These are phyloP conservation scores for Drosophila prolongata DNA, from an alignment of 2,888 invertebrate species.

Conservation along the genomic window DNA sequence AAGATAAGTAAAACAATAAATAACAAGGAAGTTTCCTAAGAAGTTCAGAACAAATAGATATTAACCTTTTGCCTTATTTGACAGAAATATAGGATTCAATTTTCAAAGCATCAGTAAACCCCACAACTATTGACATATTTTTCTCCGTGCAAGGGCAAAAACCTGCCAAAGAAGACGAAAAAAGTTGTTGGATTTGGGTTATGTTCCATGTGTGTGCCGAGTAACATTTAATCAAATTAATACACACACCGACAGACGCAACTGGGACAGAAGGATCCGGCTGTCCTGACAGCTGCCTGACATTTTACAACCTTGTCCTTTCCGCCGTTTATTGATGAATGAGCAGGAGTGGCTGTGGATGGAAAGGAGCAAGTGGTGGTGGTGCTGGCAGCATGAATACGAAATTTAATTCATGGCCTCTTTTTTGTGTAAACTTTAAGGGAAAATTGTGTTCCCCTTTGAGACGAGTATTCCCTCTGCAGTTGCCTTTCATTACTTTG, in stretches of 20 bases:
- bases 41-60: too few relatives aligned
- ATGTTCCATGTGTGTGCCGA: constrained; percentile 51
- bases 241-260: constrained; percentile 36
- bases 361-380: constrained; percentile 5
- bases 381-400: constrained; percentile 35
- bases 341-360: constrained; percentile 31
- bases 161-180: constrained; percentile 12
- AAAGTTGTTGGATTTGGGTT: constrained; percentile 40
- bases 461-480: constrained; percentile 13
- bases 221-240: constrained; percentile 78
- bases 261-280: constrained; percentile 33
- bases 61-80: too few relatives aligned
- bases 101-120: neutral
- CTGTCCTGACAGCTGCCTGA: constrained; percentile 51
- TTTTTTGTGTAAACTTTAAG: constrained; percentile 27
- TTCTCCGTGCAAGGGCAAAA: constrained; percentile 5
- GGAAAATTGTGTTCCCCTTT: constrained; percentile 6
- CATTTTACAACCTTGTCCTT: constrained; percentile 55
- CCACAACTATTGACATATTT: neutral
- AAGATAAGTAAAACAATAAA: too few relatives aligned
- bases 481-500: constrained; percentile 41
- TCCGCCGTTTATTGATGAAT: constrained; percentile 61
- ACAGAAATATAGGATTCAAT: neutral
- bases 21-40: too few relatives aligned
- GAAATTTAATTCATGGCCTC: constrained; percentile 53